These are phyloP conservation scores for Anser brachyrhynchus DNA, from an alignment of 2,113 vertebrate genomes.

Conservation along the genomic window DNA sequence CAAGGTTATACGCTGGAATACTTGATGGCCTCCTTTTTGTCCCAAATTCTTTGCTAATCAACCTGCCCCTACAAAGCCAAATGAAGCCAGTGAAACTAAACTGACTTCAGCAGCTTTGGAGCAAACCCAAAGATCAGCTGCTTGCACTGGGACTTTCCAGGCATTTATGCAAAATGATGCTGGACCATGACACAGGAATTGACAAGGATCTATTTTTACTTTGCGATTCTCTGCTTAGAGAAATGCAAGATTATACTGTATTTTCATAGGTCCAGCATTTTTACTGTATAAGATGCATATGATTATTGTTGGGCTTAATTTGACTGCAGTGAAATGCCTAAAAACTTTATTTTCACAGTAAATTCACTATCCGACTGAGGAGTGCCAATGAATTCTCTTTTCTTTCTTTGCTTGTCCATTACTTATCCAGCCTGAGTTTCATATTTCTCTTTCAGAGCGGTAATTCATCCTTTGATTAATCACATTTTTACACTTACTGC, in stretches of 20 bases:
- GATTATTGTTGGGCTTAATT: not conserved
- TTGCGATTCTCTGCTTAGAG: not conserved
- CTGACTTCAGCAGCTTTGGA: not conserved
- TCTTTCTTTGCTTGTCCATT: constrained; percentile 20
- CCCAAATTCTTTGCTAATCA: not conserved
- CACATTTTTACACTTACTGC: constrained; percentile 17
- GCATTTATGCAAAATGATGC: not conserved
- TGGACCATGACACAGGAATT: not conserved
- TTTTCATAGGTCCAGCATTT: not conserved
- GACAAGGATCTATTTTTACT: not conserved
- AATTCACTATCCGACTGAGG: constrained; percentile 1
- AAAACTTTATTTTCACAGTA: constrained; percentile 5
- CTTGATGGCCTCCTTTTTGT: not conserved
- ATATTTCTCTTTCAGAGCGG: not conserved
- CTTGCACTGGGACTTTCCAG: not conserved
- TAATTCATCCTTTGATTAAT: constrained; percentile 37
- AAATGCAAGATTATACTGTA: not conserved
- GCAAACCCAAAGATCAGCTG: not conserved
- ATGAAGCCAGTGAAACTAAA: not conserved
- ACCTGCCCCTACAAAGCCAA: not conserved
- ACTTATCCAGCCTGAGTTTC: not conserved
- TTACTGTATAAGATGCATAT: not conserved
- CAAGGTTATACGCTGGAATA: not conserved
- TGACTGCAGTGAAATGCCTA: not conserved
- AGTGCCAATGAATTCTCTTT: not conserved